Base-by-base conservation (phyloP, 1,140 invertebrate species). In the Galleria mellonella region DNA sequence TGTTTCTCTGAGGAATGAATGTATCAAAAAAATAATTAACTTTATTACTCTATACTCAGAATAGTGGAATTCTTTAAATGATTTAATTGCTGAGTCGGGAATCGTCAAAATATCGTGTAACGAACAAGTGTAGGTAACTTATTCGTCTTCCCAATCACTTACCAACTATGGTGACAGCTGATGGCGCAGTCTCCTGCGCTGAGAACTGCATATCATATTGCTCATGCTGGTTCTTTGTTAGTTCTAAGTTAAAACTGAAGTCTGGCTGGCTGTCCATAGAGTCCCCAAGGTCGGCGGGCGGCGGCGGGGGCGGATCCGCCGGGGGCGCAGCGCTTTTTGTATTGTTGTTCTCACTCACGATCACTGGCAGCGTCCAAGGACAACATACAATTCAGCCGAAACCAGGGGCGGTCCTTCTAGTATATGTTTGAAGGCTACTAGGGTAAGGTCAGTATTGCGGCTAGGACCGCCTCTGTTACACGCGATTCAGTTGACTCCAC, bases 151-250 rank as follows among this genome's bases (percentile, higher is more conserved):
- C 17, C 2, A 23, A 23, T 23, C 11, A 73, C 73, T 88, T 74
- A 90, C 89, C 88, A 33, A 88, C 68, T 46, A 90, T 90, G 50
- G 86, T 88, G 27, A 85, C 78, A 8, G 65, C 86, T 3, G 17
- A 2, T 65, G 73, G 60, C 11, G 57, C 48, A 28, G 73, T 64
- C 71, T 76, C 55, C 43, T 37, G 23, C 39, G 49, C 11, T 15
- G 50, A 55, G 53, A 94, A 94, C 71, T 95, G 94, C 14, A 88
- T 87, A 39, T 91, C 92, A 63, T 94, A 95, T 31, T 93, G 92
- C 46, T 91, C 82, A 32, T 92, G 92, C 68, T 93, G 93, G 60
- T 89, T 89, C 65, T 88, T 89, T 55, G 89, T 90, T 39, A 95
- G 84, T 82, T 90, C 92, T 85, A 94, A 90, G 36, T 91, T 90